Evolutionary conservation across 2,113 vertebrate genomes (phyloP), one percentile per base, ranked within the genome.

Genomic region (Canis aureus): DNA sequence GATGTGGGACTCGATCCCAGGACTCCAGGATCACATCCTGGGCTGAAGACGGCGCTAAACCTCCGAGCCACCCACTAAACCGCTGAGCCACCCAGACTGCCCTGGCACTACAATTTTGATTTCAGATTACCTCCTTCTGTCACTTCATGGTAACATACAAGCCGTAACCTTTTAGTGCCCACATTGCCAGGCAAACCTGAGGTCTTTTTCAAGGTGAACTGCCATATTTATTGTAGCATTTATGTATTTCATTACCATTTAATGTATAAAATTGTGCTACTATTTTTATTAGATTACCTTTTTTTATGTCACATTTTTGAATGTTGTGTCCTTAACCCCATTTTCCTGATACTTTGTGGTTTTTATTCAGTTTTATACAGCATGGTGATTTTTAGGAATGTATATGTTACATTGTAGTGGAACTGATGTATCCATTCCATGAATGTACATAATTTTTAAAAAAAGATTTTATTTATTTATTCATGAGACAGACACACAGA

Each of bases 281-380:
- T 22, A 12, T 91, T 95, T 91, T 94, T 32, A 94, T 35, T 91
- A 79, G 76, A 20, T 35, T 38, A 43, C 32, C 35, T 57, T 81
- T 71, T 62, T 49, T 69, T 71, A 76, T 85, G 81, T 85, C 53
- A 60, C 29, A 62, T 89, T 89, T 89, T 96, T 53, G 51, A 83
- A 13, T 80, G 25, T 82, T 88, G 49, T 49, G 22, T 11, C 49
- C 20, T 11, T 53, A 85, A 59, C 11, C 15, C 20, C 35, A 59
- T 64, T 91, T 95, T 82, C 11, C 22, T 49, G 19, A 38, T 87
- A 15, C 57, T 8, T n/a, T 29, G 6, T 74, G 10, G 49, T 59
- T 94, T 91, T 91, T 60, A 71, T 55, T 79, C 62, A 86, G 0
- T 73, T 81, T 91, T 85, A 93, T 11, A 84, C 35, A 15, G 69